Conservation (phyloP, 1,140 invertebrate genomes). For the Papilio machaon region DNA sequence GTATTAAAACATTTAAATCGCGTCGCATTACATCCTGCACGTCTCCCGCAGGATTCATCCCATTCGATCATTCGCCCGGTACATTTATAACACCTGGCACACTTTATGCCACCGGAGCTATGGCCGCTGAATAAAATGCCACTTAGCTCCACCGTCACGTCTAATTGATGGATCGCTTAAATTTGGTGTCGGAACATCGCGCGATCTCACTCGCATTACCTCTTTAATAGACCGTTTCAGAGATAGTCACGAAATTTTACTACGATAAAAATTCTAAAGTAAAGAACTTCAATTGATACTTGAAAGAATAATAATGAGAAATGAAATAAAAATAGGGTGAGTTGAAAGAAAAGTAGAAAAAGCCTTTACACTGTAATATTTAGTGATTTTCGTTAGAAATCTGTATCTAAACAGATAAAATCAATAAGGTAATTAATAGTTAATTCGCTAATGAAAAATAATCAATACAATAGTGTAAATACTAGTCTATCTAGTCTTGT, state of each 20-base stretch:
- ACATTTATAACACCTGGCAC: constrained; percentile 36
- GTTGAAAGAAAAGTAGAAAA: too few relatives aligned
- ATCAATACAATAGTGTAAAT: too few relatives aligned
- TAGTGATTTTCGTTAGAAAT: too few relatives aligned
- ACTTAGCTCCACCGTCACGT: constrained; percentile 45
- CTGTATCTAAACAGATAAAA: too few relatives aligned
- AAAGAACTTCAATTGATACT: not conserved
- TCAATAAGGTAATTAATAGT: too few relatives aligned
- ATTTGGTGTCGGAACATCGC: constrained; percentile 8
- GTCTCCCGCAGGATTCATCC: constrained; percentile 23
- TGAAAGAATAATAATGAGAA: not conserved
- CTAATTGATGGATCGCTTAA: constrained; percentile 49
- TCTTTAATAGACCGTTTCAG: constrained; percentile 3
- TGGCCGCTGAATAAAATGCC: constrained; percentile 45
- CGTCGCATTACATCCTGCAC: not conserved
- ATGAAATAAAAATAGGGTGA: too few relatives aligned
- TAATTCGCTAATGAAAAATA: too few relatives aligned
- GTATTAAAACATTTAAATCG: constrained; percentile 32
- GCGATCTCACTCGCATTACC: not conserved
- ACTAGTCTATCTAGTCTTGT: too few relatives aligned
- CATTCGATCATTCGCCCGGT: constrained; percentile 32
- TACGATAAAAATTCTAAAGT: not conserved
- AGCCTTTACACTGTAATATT: too few relatives aligned
- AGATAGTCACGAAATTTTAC: constrained; percentile 15
- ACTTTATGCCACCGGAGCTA: constrained; percentile 26